Evolutionary conservation across 2,113 vertebrate genomes (phyloP).

Genomic region (Saguinus imperator): DNA sequence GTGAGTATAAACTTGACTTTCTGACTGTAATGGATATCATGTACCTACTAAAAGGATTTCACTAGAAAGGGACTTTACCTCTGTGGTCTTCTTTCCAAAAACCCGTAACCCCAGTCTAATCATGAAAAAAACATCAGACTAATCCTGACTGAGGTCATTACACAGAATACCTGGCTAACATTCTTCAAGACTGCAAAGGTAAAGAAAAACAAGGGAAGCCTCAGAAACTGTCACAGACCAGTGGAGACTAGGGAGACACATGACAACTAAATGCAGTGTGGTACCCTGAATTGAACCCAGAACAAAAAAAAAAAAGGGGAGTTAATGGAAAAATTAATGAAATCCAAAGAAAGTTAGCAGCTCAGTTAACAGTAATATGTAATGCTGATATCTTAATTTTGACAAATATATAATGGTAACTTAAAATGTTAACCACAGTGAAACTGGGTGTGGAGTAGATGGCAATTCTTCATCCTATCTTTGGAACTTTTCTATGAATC

Average conservation of each 20-base stretch:
- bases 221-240: not conserved
- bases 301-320: not conserved
- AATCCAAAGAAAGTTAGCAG: not conserved
- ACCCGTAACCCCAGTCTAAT: not conserved
- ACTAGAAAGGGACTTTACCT: not conserved
- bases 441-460: not conserved
- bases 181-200: not conserved
- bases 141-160: not conserved
- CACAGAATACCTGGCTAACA: not conserved
- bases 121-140: not conserved
- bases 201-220: not conserved
- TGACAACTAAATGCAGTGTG: not conserved
- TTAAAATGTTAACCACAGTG: not conserved
- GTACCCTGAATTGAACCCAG: not conserved
- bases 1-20: not conserved
- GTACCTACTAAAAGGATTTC: not conserved
- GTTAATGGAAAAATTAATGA: not conserved
- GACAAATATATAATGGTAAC: not conserved
- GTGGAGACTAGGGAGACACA: not conserved
- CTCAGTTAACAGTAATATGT: not conserved
- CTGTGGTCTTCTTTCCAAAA: not conserved
- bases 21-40: not conserved
- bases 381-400: not conserved
- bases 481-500: not conserved
- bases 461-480: not conserved